phyloP scores from a whole-genome alignment of 2,888 invertebrate species.

The Mesochorus sp. region DNA sequence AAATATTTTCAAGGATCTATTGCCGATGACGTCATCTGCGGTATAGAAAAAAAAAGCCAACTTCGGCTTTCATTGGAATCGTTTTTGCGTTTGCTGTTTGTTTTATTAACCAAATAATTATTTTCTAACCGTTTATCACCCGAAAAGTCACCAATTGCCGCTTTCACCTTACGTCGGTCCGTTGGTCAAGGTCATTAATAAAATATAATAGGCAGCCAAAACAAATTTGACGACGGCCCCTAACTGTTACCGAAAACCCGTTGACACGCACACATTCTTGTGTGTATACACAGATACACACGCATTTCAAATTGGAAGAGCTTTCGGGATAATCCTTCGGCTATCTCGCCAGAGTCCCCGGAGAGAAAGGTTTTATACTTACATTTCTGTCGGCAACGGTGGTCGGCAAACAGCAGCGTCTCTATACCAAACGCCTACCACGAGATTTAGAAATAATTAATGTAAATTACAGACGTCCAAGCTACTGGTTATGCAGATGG shows the following conservation, averaged over 20 bases:
- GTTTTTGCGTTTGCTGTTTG: too few relatives aligned
- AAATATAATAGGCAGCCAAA: conserved; percentile 33
- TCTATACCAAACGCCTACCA: conserved; percentile 59
- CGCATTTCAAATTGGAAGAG: not conserved
- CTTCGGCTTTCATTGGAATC: too few relatives aligned
- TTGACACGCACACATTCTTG: not conserved
- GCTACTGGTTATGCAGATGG: conserved; percentile 75
- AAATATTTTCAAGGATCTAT: too few relatives aligned
- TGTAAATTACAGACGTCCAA: conserved; percentile 71
- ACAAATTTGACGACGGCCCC: conserved; percentile 39
- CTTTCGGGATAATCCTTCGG: conserved; percentile 48
- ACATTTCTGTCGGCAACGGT: conserved; percentile 47
- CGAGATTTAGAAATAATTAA: conserved; percentile 74
- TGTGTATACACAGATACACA: not conserved
- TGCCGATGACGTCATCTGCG: too few relatives aligned
- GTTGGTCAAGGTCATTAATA: conserved; percentile 28
- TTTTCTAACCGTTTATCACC: too few relatives aligned
- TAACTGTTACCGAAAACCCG: conserved; percentile 28
- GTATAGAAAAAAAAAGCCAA: too few relatives aligned
- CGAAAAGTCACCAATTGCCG: not conserved
- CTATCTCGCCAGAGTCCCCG: conserved; percentile 6
- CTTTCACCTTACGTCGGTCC: not conserved
- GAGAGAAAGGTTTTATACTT: conserved; percentile 8
- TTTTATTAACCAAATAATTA: too few relatives aligned
- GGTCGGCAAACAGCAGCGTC: conserved; percentile 26